A percentile compares a stretch with the other conserved stretches of the same genome.
These are phyloP conservation scores for Xenotilapia caudafasciata DNA, from an alignment of 2,113 vertebrate genomes.

Conservation along the genomic window DNA sequence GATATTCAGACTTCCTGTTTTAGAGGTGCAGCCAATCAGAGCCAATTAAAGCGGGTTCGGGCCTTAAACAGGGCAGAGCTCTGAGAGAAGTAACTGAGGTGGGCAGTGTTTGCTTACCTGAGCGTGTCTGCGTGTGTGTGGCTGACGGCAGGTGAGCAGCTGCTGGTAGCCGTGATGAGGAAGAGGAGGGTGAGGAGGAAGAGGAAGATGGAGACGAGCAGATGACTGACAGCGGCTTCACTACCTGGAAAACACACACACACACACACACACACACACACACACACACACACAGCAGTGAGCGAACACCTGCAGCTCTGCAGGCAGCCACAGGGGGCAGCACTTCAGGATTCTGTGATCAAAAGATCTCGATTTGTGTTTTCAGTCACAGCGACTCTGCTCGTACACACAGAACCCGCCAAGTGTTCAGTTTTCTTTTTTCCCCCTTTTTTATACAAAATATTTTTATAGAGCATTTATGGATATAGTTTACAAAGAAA, in stretches of 20 bases:
- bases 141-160: slow-evolving; percentile 67
- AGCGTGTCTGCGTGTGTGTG: slow-evolving; percentile 15
- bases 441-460: not conserved
- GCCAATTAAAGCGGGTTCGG: not conserved
- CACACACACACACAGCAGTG: not conserved
- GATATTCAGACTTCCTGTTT: not conserved
- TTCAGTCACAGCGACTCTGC: not conserved
- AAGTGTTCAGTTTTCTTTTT: not conserved
- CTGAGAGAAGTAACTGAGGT: not conserved
- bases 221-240: slow-evolving; percentile 74
- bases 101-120: not conserved
- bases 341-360: not conserved
- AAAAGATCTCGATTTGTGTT: not conserved
- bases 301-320: not conserved
- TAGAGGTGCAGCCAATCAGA: not conserved
- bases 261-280: not conserved
- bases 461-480: not conserved
- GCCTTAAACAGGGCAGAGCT: not conserved
- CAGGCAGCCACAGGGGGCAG: not conserved
- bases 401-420: not conserved
- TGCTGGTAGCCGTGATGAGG: slow-evolving; percentile 65
- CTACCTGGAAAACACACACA: slow-evolving; percentile 61
- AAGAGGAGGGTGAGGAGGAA: slow-evolving; percentile 72
- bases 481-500: not conserved
- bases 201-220: slow-evolving; percentile 70